These are phyloP conservation scores for Petaurus breviceps DNA, from an alignment of 2,113 vertebrate species.

Conservation along the genomic window DNA sequence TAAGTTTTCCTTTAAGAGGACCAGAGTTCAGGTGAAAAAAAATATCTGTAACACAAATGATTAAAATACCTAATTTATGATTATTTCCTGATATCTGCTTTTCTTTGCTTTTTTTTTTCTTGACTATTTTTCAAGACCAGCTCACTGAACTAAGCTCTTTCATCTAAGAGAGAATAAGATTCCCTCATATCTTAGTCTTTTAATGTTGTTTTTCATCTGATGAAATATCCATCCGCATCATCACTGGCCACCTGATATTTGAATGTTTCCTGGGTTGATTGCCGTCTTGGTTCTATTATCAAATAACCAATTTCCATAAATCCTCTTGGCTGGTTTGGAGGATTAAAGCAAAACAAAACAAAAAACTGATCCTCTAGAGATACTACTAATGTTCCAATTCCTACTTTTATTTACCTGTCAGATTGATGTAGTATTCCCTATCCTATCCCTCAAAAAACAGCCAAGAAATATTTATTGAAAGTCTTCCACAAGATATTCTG, in stretches of 20 bases:
- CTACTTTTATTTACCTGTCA: background rate
- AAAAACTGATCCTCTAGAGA: background rate
- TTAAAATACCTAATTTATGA: background rate
- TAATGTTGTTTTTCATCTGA: background rate
- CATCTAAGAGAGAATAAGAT: background rate
- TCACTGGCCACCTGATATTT: background rate
- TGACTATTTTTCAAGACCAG: background rate
- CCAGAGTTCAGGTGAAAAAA: background rate
- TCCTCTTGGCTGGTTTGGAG: background rate
- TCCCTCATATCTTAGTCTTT: background rate
- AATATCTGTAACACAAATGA: background rate
- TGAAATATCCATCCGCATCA: background rate
- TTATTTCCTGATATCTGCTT: background rate
- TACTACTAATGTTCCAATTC: background rate
- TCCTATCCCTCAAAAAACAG: background rate
- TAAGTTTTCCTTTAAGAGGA: background rate
- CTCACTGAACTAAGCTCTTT: background rate
- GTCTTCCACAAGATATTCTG: background rate
- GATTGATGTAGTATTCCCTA: background rate
- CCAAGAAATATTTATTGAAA: background rate
- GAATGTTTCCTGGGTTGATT: background rate
- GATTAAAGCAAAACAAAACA: background rate
- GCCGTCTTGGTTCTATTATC: background rate
- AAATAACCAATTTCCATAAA: background rate
- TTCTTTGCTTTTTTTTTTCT: background rate